Conservation (phyloP, 2,113 vertebrate genomes). For the Amphiprion percula region DNA sequence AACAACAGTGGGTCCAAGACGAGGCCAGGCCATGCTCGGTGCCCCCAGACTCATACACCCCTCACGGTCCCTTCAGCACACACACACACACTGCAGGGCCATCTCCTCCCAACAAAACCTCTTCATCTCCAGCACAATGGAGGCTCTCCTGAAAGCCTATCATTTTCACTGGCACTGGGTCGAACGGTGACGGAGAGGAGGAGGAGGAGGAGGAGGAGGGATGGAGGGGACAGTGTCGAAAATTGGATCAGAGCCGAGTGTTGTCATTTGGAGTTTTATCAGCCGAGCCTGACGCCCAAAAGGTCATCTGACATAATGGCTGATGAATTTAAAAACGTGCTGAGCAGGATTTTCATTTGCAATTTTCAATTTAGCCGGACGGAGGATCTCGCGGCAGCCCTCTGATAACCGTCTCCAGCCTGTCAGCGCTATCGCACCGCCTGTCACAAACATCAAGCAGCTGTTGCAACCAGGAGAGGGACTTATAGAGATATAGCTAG, state of each 20-base stretch:
- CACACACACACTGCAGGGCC: slow-evolving; percentile 75
- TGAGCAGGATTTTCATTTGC: slow-evolving; percentile 79
- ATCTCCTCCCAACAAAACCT: slow-evolving; percentile 95
- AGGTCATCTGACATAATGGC: slow-evolving; percentile 82
- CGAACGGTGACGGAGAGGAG: slow-evolving; percentile 54
- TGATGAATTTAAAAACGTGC: slow-evolving; percentile 74
- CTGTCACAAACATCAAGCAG: slow-evolving; percentile 76
- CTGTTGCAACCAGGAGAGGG: slow-evolving; percentile 54
- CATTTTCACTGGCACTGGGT: slow-evolving; percentile 95
- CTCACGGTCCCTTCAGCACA: slow-evolving; percentile 23
- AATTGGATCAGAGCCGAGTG: slow-evolving; percentile 79
- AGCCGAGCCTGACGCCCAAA: slow-evolving; percentile 71
- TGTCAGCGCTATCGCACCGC: slow-evolving; percentile 74
- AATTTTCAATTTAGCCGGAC: slow-evolving; percentile 80
- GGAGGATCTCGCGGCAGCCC: slow-evolving; percentile 44
- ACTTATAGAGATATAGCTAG: slow-evolving; percentile 37
- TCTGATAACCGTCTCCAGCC: slow-evolving; percentile 77
- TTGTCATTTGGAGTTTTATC: slow-evolving; percentile 80
- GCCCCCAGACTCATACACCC: slow-evolving; percentile 44
- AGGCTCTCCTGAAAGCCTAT: slow-evolving; percentile 98
- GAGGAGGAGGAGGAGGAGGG: slow-evolving; percentile 13
- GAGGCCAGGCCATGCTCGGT: slow-evolving; percentile 38
- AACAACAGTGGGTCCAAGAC: slow-evolving; percentile 62
- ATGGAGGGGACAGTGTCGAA: slow-evolving; percentile 52
- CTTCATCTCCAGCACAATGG: slow-evolving; percentile 99